These are phyloP conservation scores for Tetragonula clypearis DNA, from an alignment of 1,140 invertebrate species.

Conservation along the genomic window DNA sequence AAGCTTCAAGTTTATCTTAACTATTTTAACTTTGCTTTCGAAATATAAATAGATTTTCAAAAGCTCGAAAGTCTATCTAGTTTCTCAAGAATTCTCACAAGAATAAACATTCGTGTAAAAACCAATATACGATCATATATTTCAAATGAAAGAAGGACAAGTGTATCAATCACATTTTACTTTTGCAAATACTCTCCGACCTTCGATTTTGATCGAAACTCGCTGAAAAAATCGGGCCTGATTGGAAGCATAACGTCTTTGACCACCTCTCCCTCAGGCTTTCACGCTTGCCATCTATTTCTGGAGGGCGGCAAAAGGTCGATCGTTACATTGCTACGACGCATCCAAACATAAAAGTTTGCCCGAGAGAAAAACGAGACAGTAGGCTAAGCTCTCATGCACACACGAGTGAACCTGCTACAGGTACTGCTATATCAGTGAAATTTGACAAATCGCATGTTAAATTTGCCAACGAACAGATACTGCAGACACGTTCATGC, in stretches of 20 bases:
- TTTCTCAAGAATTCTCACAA: background rate
- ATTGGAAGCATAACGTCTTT: background rate
- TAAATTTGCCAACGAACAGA: background rate
- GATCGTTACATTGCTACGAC: slow-evolving; percentile 16
- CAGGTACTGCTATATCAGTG: background rate
- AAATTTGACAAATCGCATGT: background rate
- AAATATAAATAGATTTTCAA: no score
- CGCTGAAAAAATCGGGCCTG: background rate
- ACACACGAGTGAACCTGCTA: background rate
- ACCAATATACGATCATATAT: background rate
- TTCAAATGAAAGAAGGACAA: background rate
- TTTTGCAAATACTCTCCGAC: background rate
- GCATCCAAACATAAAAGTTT: background rate
- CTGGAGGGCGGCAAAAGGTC: slow-evolving; percentile 27
- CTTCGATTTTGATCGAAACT: background rate
- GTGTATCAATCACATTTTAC: background rate
- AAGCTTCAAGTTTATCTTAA: background rate
- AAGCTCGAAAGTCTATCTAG: no score
- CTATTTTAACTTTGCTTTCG: no score
- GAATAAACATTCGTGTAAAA: background rate
- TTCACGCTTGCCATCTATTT: slow-evolving; percentile 23
- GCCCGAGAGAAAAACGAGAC: background rate
- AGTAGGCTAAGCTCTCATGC: background rate
- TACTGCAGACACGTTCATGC: no score
- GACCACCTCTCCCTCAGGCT: background rate